Percentiles rank a stretch among this genome's conserved stretches.
phyloP scores from a whole-genome alignment of 23 tunicate genomes.

The Styela clava region DNA sequence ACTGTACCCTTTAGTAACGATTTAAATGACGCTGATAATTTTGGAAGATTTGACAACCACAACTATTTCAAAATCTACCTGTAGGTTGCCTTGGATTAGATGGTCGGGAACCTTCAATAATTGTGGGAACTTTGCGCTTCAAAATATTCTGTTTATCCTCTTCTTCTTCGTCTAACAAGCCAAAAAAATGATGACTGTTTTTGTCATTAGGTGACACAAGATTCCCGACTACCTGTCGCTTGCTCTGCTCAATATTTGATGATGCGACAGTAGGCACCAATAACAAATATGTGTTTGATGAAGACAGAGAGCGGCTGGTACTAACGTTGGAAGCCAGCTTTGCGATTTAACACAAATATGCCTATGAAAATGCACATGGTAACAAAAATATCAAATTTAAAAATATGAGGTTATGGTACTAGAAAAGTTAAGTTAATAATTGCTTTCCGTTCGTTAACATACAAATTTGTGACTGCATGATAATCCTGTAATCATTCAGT shows the following conservation, averaged over 20 bases:
- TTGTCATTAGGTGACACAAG: constrained; percentile 46
- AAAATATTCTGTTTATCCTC: constrained; percentile 61
- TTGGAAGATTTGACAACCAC: no score
- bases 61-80: background rate
- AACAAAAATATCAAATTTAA: no score
- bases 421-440: no score
- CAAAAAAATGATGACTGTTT: constrained; percentile 36
- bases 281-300: constrained; percentile 78
- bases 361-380: background rate
- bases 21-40: no score
- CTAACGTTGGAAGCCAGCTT: constrained; percentile 85
- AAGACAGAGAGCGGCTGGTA: constrained; percentile 43
- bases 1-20: no score
- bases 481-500: no score
- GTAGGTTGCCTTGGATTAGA: constrained; percentile 16
- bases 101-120: constrained; percentile 33
- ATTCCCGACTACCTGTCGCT: constrained; percentile 88
- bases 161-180: constrained; percentile 61
- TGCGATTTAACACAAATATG: background rate
- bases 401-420: no score
- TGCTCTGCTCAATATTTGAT: constrained; percentile 84
- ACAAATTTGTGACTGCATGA: no score
- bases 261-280: constrained; percentile 92
- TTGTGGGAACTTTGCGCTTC: constrained; percentile 73
- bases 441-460: no score